Percentiles rank a stretch among this genome's conserved stretches.
phyloP scores from a whole-genome alignment of 2,113 vertebrate genomes.

The Centropus unirufus region DNA sequence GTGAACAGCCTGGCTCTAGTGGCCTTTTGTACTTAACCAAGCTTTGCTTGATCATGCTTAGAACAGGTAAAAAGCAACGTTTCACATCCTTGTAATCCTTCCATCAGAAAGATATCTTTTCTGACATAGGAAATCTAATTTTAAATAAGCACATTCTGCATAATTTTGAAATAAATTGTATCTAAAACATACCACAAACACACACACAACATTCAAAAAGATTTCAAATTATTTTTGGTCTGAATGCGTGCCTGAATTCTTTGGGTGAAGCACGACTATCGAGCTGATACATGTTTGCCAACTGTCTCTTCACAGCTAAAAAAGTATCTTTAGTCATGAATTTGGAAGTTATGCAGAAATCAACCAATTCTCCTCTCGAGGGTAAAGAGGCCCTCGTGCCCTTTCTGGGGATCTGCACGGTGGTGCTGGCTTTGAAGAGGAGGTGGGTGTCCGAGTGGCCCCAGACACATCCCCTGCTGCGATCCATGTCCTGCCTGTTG shows the following conservation, averaged over 20 bases:
- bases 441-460: not conserved
- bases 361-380: not conserved
- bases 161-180: not conserved
- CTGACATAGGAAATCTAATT: not conserved
- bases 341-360: not conserved
- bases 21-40: not conserved
- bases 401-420: not conserved
- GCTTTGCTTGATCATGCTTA: not conserved
- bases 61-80: not conserved
- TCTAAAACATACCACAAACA: not conserved
- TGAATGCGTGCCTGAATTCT: not conserved
- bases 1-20: not conserved
- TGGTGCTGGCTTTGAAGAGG: not conserved
- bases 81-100: not conserved
- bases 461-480: not conserved
- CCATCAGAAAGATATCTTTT: not conserved
- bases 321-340: not conserved
- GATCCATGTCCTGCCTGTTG: rapidly evolving
- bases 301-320: not conserved
- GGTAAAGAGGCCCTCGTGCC: not conserved
- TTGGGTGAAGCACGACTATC: not conserved
- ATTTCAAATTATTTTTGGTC: not conserved
- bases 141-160: not conserved
- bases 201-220: not conserved
- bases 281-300: not conserved